Base-by-base conservation (phyloP, 2,888 invertebrate species). In the Poecilobothrus nobilitatus region DNA sequence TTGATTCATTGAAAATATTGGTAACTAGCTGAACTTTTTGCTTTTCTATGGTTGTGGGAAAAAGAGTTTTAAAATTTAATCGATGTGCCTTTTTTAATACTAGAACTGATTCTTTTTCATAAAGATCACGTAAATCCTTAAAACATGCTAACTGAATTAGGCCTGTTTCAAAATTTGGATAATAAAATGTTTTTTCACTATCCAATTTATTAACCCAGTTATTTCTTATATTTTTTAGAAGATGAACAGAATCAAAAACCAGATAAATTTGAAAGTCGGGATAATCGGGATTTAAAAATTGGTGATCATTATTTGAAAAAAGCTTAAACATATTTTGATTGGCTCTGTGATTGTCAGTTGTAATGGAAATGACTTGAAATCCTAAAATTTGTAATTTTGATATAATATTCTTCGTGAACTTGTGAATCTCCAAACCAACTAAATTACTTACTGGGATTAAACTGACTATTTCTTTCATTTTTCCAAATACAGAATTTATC, bases 291-390 rank as follows among this genome's bases (percentile, higher is more conserved):
- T 63, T 62, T 22, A 22, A 22, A 22, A 21, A 22, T 22, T 22
- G 22, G 22, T 5, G 18, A 63, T 12, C 12, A 22, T 63, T 22
- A 6, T 9, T 10, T 22, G 22, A 22, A 21, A 67, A 62, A 34
- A 34, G 18, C 2, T 61, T 62, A 34, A 61, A 67, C 67, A 67
- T 20, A 34, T 67, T 67, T 67, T 67, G 67, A 34, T 67, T 67
- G 18, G 44, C 62, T 20, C 37, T 20, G 61, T 67, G 6, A 34
- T 66, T 66, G n/a, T 67, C 37, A 10, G 67, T 63, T 12, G 61
- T 37, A 18, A 34, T 67, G 21, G 67, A 37, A 21, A 67, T 62
- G 6, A 67, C 63, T 62, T 63, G 20, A 63, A 63, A 67, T n/a
- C 61, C n/a, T 67, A 67, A 21, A 34, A 15, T 37, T 2, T 67